Base-by-base conservation (phyloP, 2,113 vertebrate genomes). In the Tetrao urogallus region DNA sequence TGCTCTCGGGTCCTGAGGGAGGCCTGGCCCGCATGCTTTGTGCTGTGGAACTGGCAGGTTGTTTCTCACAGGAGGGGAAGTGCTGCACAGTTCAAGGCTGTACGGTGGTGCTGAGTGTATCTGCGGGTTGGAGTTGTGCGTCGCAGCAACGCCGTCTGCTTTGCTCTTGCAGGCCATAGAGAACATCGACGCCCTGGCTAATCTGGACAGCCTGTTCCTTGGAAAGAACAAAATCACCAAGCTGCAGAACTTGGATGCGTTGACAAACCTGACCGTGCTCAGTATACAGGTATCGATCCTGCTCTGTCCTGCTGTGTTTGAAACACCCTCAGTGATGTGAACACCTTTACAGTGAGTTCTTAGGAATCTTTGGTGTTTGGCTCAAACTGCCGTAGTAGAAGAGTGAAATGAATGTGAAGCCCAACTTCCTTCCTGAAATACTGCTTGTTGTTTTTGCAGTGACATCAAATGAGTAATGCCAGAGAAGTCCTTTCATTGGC, bases 141-240 rank as follows among this genome's bases (percentile, higher is more conserved):
- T 63, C 13, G 1, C 4, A 7, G 13, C 34, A 42, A 86, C n/a
- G 2, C 24, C 4, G 8, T 60, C 30, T 73, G 6, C 78, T 65
- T 6, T 86, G 60, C 20, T 65, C 85, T 89, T 83, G 32, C 96
- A 99, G 99, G 98, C 97, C 15, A 99, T 99, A 69, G 99, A 99
- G 81, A 99, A 99, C 88, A 98, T 99, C 1, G 99, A 99, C 78
- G 11, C 96, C 1, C 97, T 99, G 84, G 56, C 98, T 47, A 98
- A 98, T 60, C 97, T 99, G 90, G 98, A 99, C 94, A 99, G 99
- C 94, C 97, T 99, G 96, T 99, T 99, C 96, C 97, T 99, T 93
- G 99, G 99, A 15, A 99, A 99, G 88, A 99, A 99, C 97, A 99
- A 99, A 98, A 99, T 99, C 96, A 98, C 98, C n/a, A 98, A 98